These are phyloP conservation scores for Blastomussa wellsi DNA, from an alignment of 92 coral and sea anemone genomes.

Conservation along the genomic window DNA sequence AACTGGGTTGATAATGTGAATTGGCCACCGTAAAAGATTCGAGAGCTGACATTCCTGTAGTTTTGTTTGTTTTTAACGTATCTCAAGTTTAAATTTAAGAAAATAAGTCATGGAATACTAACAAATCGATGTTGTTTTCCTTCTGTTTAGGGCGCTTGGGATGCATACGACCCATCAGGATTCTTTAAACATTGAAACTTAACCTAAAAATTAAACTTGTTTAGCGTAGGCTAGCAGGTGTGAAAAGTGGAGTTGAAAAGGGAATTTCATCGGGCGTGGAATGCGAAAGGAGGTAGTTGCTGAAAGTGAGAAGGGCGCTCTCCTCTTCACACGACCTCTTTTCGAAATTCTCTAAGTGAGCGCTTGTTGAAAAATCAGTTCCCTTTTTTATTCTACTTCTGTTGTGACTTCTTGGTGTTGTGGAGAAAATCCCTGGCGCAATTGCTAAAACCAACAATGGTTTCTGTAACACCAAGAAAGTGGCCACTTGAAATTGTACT, in stretches of 20 bases:
- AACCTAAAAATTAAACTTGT: slow-evolving; percentile 4
- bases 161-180: slow-evolving; percentile 73
- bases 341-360: background rate
- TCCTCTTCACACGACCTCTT: background rate
- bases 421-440: background rate
- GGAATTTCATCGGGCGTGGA: background rate
- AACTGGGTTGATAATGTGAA: too few relatives aligned
- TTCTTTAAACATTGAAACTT: slow-evolving; percentile 36
- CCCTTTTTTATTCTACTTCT: background rate
- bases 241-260: background rate
- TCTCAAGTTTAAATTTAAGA: background rate
- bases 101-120: background rate
- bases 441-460: background rate
- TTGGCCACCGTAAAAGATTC: too few relatives aligned
- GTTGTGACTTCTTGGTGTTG: background rate
- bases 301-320: background rate
- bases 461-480: background rate
- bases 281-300: background rate
- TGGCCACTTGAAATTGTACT: background rate
- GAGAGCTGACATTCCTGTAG: background rate
- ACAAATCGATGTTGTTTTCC: background rate
- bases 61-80: background rate
- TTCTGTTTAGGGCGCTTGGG: slow-evolving; percentile 71
- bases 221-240: background rate
- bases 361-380: background rate